A percentile compares a stretch with the other conserved stretches of the same genome.
Evolutionary conservation across 2,113 vertebrate genomes (phyloP).

Genomic region (Raja brachyura): DNA sequence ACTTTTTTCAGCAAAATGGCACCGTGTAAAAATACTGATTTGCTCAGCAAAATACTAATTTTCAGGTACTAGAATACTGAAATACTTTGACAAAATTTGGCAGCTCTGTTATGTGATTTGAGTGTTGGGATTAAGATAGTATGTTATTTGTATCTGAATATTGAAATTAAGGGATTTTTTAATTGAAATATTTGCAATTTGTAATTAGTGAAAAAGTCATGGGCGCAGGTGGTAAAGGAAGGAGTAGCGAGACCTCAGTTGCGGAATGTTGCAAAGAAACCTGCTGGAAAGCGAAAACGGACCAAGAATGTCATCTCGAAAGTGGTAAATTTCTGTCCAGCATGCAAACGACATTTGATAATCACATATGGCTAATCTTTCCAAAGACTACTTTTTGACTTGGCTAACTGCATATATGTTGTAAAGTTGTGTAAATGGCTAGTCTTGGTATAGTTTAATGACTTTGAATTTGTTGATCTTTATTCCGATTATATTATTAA

Average conservation of each 20-base stretch:
- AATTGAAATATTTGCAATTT: conserved; percentile 15
- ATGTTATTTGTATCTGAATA: neutral
- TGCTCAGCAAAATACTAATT: no score
- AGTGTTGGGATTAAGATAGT: neutral
- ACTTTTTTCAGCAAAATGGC: no score
- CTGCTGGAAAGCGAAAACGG: conserved; percentile 35
- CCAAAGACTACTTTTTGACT: neutral
- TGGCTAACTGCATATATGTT: neutral
- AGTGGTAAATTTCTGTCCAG: conserved; percentile 50
- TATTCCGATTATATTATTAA: neutral
- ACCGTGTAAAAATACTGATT: no score
- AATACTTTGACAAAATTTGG: no score
- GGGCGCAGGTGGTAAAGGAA: conserved; percentile 72
- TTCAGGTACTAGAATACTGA: no score
- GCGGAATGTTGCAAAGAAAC: conserved; percentile 46
- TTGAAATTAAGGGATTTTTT: neutral
- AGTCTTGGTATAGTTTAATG: neutral
- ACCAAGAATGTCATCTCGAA: conserved; percentile 46
- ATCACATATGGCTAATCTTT: neutral
- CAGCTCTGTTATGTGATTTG: neutral
- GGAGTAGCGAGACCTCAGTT: conserved; percentile 59
- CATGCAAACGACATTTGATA: neutral
- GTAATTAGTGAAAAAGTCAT: conserved; percentile 60
- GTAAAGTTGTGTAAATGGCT: neutral
- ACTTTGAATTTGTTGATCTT: neutral